Base-by-base conservation (phyloP, 2,888 invertebrate species). In the Tetragonula carbonaria region DNA sequence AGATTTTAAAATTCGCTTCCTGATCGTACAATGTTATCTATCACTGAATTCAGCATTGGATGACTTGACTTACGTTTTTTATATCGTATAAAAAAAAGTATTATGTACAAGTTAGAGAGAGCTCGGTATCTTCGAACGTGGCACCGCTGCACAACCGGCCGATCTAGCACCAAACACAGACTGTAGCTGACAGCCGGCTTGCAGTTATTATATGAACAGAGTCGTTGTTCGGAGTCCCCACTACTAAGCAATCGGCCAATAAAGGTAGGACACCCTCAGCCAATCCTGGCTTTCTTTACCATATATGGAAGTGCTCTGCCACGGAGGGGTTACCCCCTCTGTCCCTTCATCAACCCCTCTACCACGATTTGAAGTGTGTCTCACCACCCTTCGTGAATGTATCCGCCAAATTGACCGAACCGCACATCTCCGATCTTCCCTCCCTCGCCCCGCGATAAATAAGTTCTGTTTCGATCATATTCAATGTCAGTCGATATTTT, bases 221-320 rank as follows among this genome's bases (percentile, higher is more conserved):
- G 86, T 87, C 89, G 92, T 92, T 87, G 89, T 91, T 82, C 88
- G 78, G 74, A 53, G 63, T 85, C 91, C 92, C 92, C 92, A 90
- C 93, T 81, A 84, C 59, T 16, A 38, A 66, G 62, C 84, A 76
- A 87, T 91, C 92, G 88, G 91, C 94, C 94, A 93, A 93, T 93
- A 93, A 93, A 92, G 94, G 92, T 90, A 92, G 92, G 91, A 91
- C 92, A 92, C 90, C 92, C 92, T 93, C 95, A 94, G 94, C 96
- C 97, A 97, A 97, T 97, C 95, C 96, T 95, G 95, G 95, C 94
- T 95, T 95, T 96, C 96, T 96, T 97, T 96, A 96, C 97, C 97
- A 96, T 97, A 97, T 97, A 97, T 96, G 97, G 97, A 96, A 96
- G 96, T 96, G 95, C 95, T 96, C 95, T 96, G 78, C 96, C 95